These are phyloP conservation scores for Neolamprologus hecqui DNA, from an alignment of 2,113 vertebrate genomes.

Conservation along the genomic window DNA sequence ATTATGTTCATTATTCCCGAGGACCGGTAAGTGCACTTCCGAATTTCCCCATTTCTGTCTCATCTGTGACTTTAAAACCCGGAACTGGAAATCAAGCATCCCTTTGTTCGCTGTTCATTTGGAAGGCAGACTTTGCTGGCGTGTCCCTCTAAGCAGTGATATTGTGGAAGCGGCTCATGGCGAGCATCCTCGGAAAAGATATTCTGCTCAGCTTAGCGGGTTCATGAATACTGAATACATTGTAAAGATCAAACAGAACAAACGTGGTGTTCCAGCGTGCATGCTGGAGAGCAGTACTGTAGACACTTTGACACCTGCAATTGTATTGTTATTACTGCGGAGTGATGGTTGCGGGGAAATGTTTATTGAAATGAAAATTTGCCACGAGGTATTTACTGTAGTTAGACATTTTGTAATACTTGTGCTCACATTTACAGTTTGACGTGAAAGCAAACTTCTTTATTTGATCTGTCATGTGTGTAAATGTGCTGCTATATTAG, in stretches of 20 bases:
- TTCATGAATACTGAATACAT: constrained; percentile 65
- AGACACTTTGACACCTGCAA: constrained; percentile 40
- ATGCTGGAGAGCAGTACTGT: neutral
- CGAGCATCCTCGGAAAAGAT: constrained; percentile 53
- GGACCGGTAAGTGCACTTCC: constrained; percentile 25
- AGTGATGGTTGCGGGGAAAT: neutral
- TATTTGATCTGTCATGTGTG: constrained; percentile 10
- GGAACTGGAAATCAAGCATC: constrained; percentile 40
- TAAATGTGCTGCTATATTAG: neutral
- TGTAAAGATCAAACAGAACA: constrained; percentile 62
- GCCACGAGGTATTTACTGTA: neutral
- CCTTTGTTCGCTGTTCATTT: constrained; percentile 57
- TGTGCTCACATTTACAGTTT: constrained; percentile 11
- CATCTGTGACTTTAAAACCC: constrained; percentile 31
- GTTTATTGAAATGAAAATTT: constrained; percentile 42
- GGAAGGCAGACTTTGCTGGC: constrained; percentile 38
- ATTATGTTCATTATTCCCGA: constrained; percentile 32
- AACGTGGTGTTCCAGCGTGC: constrained; percentile 14
- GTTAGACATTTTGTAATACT: constrained; percentile 7
- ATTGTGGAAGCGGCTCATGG: constrained; percentile 50
- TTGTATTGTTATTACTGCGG: constrained; percentile 31
- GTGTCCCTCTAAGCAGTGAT: constrained; percentile 51
- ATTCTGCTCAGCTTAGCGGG: constrained; percentile 52
- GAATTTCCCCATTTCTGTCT: neutral
- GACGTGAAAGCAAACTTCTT: constrained; percentile 15